Percentiles rank a stretch among this genome's conserved stretches.
These are phyloP conservation scores for Austrolebias charrua DNA, from an alignment of 2,797 vertebrate genomes.

Conservation along the genomic window DNA sequence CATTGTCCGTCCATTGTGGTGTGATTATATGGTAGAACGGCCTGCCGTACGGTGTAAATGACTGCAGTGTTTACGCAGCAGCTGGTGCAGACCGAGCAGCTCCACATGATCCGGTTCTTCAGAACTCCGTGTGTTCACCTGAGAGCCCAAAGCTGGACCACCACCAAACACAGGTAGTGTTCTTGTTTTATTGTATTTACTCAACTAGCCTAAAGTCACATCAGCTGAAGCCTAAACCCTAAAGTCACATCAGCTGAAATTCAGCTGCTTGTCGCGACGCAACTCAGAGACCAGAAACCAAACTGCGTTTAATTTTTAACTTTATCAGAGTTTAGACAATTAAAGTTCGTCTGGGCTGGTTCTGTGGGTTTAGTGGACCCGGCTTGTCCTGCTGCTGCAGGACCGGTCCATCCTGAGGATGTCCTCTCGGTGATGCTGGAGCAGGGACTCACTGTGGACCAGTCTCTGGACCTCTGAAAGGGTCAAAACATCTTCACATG, in stretches of 20 bases:
- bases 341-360: background rate
- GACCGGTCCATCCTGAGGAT: slow-evolving; percentile 32
- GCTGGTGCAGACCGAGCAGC: slow-evolving; percentile 12
- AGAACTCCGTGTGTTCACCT: slow-evolving; percentile 55
- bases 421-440: slow-evolving; percentile 32
- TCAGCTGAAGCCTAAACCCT: background rate
- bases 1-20: too few species aligned
- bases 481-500: too few species aligned
- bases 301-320: background rate
- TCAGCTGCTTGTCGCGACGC: background rate
- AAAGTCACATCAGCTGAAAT: slow-evolving; percentile 21
- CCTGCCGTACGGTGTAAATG: background rate
- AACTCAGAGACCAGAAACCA: too few species aligned
- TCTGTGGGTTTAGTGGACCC: slow-evolving; percentile 10
- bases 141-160: slow-evolving; percentile 64
- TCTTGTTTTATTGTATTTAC: background rate
- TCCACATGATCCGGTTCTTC: slow-evolving; percentile 4
- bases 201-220: background rate
- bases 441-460: background rate
- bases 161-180: slow-evolving; percentile 59
- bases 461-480: too few species aligned
- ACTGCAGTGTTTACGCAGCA: slow-evolving; percentile 46
- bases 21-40: too few species aligned
- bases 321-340: slow-evolving; percentile 9
- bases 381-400: slow-evolving; percentile 61